These are phyloP conservation scores for Pocota personata DNA, from an alignment of 2,888 invertebrate genomes.

Conservation along the genomic window DNA sequence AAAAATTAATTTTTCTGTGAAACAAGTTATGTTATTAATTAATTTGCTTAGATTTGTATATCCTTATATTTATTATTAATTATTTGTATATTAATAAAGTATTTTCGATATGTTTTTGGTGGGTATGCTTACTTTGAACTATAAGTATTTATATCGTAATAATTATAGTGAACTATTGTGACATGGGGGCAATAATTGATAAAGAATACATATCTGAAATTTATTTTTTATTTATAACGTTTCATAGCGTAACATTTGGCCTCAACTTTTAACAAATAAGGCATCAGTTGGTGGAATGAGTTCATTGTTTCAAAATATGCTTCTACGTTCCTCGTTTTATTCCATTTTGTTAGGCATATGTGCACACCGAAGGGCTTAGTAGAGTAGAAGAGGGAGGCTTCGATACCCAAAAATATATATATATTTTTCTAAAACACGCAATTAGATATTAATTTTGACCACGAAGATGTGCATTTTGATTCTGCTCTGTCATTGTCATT, in stretches of 20 bases:
- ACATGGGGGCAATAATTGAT: neutral
- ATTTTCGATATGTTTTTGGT: slow-evolving; percentile 49
- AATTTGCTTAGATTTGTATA: neutral
- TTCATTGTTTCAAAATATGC: neutral
- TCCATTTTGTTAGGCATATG: neutral
- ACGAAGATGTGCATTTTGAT: too few relatives aligned
- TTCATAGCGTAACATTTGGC: neutral
- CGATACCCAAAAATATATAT: too few relatives aligned
- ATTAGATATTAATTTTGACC: too few relatives aligned
- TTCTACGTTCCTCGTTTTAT: too few relatives aligned
- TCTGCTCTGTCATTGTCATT: too few relatives aligned
- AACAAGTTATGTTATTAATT: neutral
- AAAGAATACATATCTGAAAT: neutral
- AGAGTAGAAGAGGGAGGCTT: too few relatives aligned
- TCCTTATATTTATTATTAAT: neutral
- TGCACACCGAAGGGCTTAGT: too few relatives aligned
- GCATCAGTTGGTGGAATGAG: neutral
- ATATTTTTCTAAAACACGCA: too few relatives aligned
- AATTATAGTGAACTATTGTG: too few relatives aligned
- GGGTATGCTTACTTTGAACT: slow-evolving; percentile 35
- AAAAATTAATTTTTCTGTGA: neutral
- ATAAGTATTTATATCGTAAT: neutral
- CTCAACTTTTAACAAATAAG: neutral
- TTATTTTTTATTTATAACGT: too few relatives aligned
- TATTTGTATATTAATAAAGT: neutral